Base-by-base conservation (phyloP, 2,888 invertebrate genomes). In the Himalopsyche kuldschensis region DNA sequence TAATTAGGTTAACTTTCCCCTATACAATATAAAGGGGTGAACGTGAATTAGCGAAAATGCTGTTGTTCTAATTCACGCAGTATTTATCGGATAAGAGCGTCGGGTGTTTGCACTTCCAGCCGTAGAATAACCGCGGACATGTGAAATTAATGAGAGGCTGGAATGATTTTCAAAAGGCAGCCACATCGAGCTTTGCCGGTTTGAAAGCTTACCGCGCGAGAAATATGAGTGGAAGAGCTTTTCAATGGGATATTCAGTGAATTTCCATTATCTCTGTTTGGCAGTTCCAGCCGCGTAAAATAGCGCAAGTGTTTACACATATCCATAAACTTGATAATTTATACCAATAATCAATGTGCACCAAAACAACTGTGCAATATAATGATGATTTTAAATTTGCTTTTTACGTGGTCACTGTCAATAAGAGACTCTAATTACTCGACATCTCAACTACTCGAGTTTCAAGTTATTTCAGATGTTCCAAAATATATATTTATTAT, bases 211-310 rank as follows among this genome's bases (percentile, higher is more conserved):
- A 78, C 78, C 41, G 46, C n/a, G 30, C 48, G 35, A 30, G 81
- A 77, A 84, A 82, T 81, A 84, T 84, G 55, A 84, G 78, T 81
- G 76, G 55, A 48, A 79, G 76, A 69, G 55, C 76, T 83, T 79
- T 69, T 84, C 84, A 75, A 84, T 82, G 77, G 77, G 46, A 81
- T 78, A 81, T 81, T 84, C 81, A 75, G 78, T 32, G 79, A 82
- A 84, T 82, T 84, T 84, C 84, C 77, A 82, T 84, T 82, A 80
- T 82, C 82, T 77, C 47, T 47, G 78, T 76, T 82, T 77, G 80
- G 80, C 80, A 84, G 82, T 48, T 79, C 41, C 27, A 15, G 78
- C 55, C 46, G 35, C 35, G 79, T 47, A 47, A 82, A 79, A 69
- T 69, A 69, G 69, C 69, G 30, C 69, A 15, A 27, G 15, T 27